Conservation (phyloP, 2,888 invertebrate species). For the Phaedon cochleariae region DNA sequence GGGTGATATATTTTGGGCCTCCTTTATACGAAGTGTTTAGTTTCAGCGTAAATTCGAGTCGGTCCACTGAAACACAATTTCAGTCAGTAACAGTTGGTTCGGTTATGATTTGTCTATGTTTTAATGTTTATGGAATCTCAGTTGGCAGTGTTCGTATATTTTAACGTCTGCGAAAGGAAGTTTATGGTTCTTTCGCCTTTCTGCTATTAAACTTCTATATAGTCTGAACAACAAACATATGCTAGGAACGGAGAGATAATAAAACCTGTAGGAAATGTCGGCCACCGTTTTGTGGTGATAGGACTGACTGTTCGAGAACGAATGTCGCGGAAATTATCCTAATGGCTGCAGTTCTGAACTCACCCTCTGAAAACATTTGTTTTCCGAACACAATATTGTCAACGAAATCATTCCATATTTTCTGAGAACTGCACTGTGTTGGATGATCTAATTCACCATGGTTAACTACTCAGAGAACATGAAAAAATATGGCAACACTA, state of each 20-base stretch:
- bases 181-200: neutral
- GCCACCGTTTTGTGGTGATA: neutral
- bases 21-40: constrained; percentile 54
- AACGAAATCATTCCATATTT: no score
- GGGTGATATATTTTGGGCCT: constrained; percentile 47
- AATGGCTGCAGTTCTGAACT: no score
- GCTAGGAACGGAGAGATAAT: neutral
- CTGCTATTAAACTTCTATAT: neutral
- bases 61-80: constrained; percentile 58
- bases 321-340: neutral
- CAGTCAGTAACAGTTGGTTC: constrained; percentile 60
- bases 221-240: neutral
- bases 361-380: neutral
- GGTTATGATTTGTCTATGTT: constrained; percentile 59
- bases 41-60: constrained; percentile 55
- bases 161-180: neutral
- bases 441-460: no score
- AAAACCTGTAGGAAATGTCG: neutral
- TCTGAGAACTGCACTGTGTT: no score
- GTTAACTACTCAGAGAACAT: no score
- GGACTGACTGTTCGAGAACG: neutral
- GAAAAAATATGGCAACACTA: no score
- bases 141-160: constrained; percentile 12
- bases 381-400: neutral
- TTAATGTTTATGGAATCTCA: constrained; percentile 48